Conservation (phyloP, 2,888 invertebrate species). For the Trachelus tabidus region DNA sequence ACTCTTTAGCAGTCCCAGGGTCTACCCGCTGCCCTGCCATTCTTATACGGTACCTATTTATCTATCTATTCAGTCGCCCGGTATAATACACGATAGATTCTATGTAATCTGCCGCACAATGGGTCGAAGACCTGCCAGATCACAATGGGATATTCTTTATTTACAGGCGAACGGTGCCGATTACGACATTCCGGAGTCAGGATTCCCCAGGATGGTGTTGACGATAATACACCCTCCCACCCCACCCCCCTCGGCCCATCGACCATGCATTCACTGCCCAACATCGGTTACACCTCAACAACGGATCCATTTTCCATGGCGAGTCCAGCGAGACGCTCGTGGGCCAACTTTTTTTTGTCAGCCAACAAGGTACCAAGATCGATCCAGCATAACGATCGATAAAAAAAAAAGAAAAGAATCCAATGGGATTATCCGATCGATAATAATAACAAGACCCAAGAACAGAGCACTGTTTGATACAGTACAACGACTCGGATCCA, state of each 20-base stretch:
- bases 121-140: conserved; percentile 22
- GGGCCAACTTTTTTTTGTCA: background rate
- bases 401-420: background rate
- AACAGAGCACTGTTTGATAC: background rate
- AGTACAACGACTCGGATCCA: background rate
- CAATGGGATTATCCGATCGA: background rate
- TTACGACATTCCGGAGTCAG: conserved; percentile 17
- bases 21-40: conserved; percentile 28
- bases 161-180: conserved; percentile 27
- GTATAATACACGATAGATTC: conserved; percentile 56
- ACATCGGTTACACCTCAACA: background rate
- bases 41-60: conserved; percentile 53
- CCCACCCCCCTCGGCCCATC: background rate
- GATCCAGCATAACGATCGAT: background rate
- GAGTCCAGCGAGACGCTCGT: background rate
- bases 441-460: background rate
- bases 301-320: background rate
- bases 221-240: background rate
- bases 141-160: conserved; percentile 19
- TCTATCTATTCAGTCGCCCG: conserved; percentile 54
- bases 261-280: background rate
- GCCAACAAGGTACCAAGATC: background rate
- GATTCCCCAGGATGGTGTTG: background rate
- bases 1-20: conserved; percentile 39
- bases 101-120: conserved; percentile 47